Conservation (phyloP, 2,113 vertebrate species). For the Zapus hudsonius region DNA sequence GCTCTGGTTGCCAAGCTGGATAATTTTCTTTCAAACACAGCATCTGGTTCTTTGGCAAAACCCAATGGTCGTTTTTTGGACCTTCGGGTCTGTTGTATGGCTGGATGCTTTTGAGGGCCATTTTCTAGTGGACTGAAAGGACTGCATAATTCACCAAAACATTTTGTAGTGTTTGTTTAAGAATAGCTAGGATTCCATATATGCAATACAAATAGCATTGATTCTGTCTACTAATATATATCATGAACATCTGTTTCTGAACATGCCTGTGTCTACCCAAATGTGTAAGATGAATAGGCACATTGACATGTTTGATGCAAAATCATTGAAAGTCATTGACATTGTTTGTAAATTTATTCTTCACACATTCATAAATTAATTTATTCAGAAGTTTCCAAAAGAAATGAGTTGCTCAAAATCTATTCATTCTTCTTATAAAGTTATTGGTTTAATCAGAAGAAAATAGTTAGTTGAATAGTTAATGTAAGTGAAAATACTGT, state of each 20-base stretch:
- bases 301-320: not conserved
- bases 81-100: slow-evolving; percentile 68
- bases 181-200: not conserved
- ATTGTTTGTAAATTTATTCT: slow-evolving; percentile 31
- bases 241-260: slow-evolving; percentile 32
- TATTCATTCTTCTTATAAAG: not conserved
- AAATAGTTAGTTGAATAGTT: slow-evolving; percentile 7
- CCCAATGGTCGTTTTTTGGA: slow-evolving; percentile 73
- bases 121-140: slow-evolving; percentile 75
- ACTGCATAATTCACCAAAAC: slow-evolving; percentile 65
- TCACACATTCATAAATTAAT: slow-evolving; percentile 41
- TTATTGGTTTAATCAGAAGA: not conserved
- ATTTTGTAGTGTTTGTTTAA: slow-evolving; percentile 60
- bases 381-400: slow-evolving; percentile 16
- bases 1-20: slow-evolving; percentile 77
- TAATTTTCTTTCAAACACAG: slow-evolving; percentile 83
- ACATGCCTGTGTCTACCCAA: not conserved
- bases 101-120: slow-evolving; percentile 72
- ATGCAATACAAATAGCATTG: not conserved
- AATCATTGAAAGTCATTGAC: slow-evolving; percentile 2
- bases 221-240: not conserved
- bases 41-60: slow-evolving; percentile 86
- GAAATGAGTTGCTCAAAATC: slow-evolving; percentile 2
- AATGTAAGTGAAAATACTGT: not conserved
- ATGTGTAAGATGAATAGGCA: not conserved